These are phyloP conservation scores for Rhipidura dahli DNA, from an alignment of 2,113 vertebrate species.

Conservation along the genomic window DNA sequence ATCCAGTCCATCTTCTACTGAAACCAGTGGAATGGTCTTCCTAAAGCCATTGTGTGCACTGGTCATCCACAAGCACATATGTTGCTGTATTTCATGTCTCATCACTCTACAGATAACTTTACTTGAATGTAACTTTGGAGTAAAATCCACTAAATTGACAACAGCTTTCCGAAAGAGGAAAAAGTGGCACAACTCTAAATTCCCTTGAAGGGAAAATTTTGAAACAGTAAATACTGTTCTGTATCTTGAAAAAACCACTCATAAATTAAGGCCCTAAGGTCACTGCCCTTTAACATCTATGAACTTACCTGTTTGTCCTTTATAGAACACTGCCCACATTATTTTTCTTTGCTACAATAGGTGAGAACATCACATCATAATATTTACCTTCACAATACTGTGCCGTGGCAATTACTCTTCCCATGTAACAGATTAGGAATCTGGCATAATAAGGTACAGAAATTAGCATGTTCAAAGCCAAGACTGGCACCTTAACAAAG, in stretches of 20 bases:
- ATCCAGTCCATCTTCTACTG: neutral
- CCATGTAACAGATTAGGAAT: neutral
- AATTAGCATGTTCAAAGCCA: neutral
- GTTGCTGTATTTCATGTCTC: neutral
- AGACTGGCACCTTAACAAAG: neutral
- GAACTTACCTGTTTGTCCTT: neutral
- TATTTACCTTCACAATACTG: neutral
- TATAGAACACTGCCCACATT: neutral
- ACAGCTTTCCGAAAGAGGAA: neutral
- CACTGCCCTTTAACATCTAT: neutral
- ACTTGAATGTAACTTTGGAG: neutral
- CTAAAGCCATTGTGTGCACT: neutral
- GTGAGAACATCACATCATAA: neutral
- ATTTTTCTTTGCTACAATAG: neutral
- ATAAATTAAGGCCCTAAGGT: neutral
- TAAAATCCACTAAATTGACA: neutral
- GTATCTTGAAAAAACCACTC: neutral
- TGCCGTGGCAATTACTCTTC: neutral
- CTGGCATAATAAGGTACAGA: neutral
- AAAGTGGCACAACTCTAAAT: neutral
- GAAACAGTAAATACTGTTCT: neutral
- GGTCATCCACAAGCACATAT: fast-evolving
- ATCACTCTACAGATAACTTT: neutral
- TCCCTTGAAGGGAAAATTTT: neutral
- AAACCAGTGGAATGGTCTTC: neutral